Conservation (phyloP, 1,140 invertebrate genomes). For the Ditylenchus dipsaci region DNA sequence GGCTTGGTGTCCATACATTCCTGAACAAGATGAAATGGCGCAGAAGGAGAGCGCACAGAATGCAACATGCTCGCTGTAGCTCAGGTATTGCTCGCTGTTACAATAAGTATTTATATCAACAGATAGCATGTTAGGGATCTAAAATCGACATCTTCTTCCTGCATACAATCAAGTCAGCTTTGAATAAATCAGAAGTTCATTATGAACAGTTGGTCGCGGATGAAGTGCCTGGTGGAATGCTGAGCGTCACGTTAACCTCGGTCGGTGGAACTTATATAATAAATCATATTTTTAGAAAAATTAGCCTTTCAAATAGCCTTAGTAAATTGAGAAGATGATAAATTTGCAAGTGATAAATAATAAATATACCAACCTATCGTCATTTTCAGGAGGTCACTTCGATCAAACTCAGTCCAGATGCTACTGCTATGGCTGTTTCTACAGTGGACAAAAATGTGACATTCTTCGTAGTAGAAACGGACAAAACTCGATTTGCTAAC, state of each 20-base stretch:
- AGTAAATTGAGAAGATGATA: no score
- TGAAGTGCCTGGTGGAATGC: conserved; percentile 13
- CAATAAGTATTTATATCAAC: not conserved
- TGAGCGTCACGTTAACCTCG: conserved; percentile 8
- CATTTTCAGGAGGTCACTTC: conserved; percentile 25
- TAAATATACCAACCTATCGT: no score
- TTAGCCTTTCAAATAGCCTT: no score
- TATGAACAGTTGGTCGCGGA: conserved; percentile 13
- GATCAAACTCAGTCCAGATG: conserved; percentile 37
- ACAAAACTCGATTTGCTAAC: conserved; percentile 22
- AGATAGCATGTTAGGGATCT: conserved; percentile 19
- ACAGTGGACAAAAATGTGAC: conserved; percentile 24
- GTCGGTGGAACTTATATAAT: conserved; percentile 11
- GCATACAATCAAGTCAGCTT: conserved; percentile 27
- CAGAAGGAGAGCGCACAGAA: conserved; percentile 9
- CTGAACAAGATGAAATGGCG: conserved; percentile 26
- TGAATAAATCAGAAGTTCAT: conserved; percentile 29
- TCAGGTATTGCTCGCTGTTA: conserved; percentile 4
- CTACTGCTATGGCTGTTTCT: conserved; percentile 31
- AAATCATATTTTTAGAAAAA: no score
- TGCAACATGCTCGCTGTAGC: conserved; percentile 28
- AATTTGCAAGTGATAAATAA: no score
- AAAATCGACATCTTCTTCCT: conserved; percentile 28
- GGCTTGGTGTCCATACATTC: conserved; percentile 39
- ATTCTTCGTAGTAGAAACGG: conserved; percentile 29